Conservation (phyloP, 2,888 invertebrate genomes). For the Venusia cambrica region DNA sequence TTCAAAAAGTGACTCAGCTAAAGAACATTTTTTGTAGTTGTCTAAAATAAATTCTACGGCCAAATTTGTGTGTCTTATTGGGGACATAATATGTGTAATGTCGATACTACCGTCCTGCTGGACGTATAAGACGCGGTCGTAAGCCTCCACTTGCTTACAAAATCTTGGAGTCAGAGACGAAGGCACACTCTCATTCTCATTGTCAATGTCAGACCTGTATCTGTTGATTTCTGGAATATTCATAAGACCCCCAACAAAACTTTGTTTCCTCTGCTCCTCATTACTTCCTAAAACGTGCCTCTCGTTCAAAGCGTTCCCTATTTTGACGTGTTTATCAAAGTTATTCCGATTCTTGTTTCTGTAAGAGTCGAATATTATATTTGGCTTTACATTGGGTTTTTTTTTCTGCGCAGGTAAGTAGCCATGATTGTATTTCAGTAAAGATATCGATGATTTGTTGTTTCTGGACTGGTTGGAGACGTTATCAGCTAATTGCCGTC, state of each 20-base stretch:
- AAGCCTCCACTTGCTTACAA: conserved; percentile 60
- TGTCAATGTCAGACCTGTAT: conserved; percentile 56
- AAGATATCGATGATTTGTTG: conserved; percentile 45
- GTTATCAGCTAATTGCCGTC: conserved; percentile 47
- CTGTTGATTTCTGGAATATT: conserved; percentile 61
- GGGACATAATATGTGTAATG: conserved; percentile 55
- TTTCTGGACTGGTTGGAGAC: conserved; percentile 52
- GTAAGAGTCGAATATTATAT: conserved; percentile 22
- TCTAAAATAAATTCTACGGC: conserved; percentile 60
- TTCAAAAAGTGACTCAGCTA: conserved; percentile 49
- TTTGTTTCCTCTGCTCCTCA: conserved; percentile 51
- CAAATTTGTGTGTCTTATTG: conserved; percentile 52
- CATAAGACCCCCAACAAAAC: conserved; percentile 61
- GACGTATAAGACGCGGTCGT: conserved; percentile 54
- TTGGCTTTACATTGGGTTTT: conserved; percentile 25
- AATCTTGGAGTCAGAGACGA: conserved; percentile 49
- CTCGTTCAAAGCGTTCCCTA: conserved; percentile 69
- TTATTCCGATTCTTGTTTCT: conserved; percentile 26
- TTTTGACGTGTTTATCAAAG: conserved; percentile 61
- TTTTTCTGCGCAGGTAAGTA: conserved; percentile 44
- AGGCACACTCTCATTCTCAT: conserved; percentile 38
- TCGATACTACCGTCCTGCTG: conserved; percentile 63
- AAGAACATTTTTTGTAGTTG: conserved; percentile 65
- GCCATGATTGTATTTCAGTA: conserved; percentile 62
- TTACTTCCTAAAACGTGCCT: conserved; percentile 47